phyloP scores from a whole-genome alignment of 2,797 vertebrate species.

The Tokudaia tokunoshimensis region DNA sequence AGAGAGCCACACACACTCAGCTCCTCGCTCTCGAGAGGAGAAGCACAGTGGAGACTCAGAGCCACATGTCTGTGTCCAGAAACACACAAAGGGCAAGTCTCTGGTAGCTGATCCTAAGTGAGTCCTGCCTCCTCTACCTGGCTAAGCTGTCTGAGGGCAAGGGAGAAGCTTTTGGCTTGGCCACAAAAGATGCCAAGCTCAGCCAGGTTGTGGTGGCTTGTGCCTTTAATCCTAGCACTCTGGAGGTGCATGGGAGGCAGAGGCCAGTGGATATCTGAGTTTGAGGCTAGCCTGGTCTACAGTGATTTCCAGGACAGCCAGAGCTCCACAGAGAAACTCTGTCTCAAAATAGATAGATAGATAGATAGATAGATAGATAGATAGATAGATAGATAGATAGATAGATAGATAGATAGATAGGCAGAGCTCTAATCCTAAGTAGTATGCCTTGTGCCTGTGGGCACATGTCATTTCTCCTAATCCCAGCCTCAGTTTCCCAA shows the following conservation, averaged over 20 bases:
- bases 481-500: background rate
- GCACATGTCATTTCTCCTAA: background rate
- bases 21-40: background rate
- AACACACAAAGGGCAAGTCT: background rate
- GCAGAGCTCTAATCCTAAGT: background rate
- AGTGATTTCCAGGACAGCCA: background rate
- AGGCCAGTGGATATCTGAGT: background rate
- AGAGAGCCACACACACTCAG: background rate
- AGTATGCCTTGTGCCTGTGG: background rate
- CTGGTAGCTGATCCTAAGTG: background rate
- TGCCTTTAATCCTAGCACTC: background rate
- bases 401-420: too few species aligned
- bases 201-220: background rate
- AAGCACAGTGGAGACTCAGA: accelerated
- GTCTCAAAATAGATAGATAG: background rate
- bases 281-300: background rate
- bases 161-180: background rate
- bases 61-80: background rate
- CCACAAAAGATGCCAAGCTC: background rate
- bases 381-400: background rate
- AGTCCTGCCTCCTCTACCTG: background rate
- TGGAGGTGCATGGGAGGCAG: background rate
- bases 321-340: background rate
- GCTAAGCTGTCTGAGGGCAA: background rate
- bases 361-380: too few species aligned